Evolutionary conservation across 2,797 vertebrate species (phyloP).

Genomic region (Tokudaia tokunoshimensis): DNA sequence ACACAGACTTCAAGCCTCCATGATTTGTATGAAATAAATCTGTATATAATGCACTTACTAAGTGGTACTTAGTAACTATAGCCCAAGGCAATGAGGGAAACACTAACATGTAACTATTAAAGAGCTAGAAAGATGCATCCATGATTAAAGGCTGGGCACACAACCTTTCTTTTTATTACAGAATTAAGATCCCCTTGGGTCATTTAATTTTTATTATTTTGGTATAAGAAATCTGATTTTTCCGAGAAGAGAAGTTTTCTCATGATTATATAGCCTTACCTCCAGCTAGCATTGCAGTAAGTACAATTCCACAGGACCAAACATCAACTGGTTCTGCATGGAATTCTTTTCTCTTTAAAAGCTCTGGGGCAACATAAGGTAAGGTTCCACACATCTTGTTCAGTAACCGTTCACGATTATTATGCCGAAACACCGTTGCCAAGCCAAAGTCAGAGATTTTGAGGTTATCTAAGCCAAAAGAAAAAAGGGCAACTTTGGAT

Average conservation of each 20-base stretch:
- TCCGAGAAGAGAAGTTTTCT: neutral
- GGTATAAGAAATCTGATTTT: conserved; percentile 16
- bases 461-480: conserved; percentile 90
- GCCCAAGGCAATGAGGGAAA: neutral
- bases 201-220: conserved; percentile 56
- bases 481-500: neutral
- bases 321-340: conserved; percentile 95
- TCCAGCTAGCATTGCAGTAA: conserved; percentile 97
- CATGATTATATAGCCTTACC: conserved; percentile 86
- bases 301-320: conserved; percentile 98
- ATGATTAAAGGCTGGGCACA: neutral
- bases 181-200: conserved; percentile 42
- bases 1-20: neutral
- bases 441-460: conserved; percentile 98
- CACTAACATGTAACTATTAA: neutral
- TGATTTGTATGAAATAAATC: neutral
- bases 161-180: neutral
- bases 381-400: conserved; percentile 95
- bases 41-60: neutral
- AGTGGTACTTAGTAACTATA: neutral
- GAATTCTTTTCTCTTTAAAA: conserved; percentile 93
- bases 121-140: neutral
- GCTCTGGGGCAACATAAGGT: conserved; percentile 97
- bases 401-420: conserved; percentile 93
- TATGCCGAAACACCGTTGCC: conserved; percentile 93